Base-by-base conservation (phyloP, 35 echinoderm and acorn worm species). In the Heliocidaris tuberculata region DNA sequence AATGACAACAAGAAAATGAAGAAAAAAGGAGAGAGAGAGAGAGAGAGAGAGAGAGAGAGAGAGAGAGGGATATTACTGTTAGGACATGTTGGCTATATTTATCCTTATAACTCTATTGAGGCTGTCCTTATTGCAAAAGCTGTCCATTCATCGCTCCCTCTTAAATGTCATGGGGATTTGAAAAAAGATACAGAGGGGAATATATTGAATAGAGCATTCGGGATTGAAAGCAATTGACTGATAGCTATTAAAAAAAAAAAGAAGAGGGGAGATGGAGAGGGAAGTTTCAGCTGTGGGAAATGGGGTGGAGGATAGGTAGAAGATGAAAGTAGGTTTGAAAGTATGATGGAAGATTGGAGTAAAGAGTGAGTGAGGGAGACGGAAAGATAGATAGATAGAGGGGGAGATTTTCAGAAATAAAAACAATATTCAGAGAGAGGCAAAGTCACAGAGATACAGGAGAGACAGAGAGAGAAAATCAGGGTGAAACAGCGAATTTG, bases 131-230 rank as follows among this genome's bases (percentile, higher is more conserved):
- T 89, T 89, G 31, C 31, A 15, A 32, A 48, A 89, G 87, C 31
- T 47, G 31, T 48, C 87, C 19, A 89, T 89, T 89, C 87, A 89
- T 42, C 31, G 87, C 31, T 89, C 13, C 31, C 2, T 89, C 87
- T 48, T 89, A 89, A 89, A 89, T 89, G 87, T 89, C 87, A 89
- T 89, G 87, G 87, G 31, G 47, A 89, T 89, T 89, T 89, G 87
- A 89, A 48, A 89, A 89, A 48, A 42, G 87, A 89, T 89, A 48
- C 9, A 35, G 87, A 89, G 65, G 21, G 65, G 65, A 24, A 78
- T 27, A 78, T 78, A 78, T 78, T 78, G 65, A 78, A 78, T 78
- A 78, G 65, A 78, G 65, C 21, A 78, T n/a, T 78, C 17, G 27
- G 65, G 21, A 78, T 78, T 78, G 65, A 78, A 78, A 78, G 65